Conservation (phyloP, 92 coral and sea anemone genomes). For the Epizoanthus scotinus region DNA sequence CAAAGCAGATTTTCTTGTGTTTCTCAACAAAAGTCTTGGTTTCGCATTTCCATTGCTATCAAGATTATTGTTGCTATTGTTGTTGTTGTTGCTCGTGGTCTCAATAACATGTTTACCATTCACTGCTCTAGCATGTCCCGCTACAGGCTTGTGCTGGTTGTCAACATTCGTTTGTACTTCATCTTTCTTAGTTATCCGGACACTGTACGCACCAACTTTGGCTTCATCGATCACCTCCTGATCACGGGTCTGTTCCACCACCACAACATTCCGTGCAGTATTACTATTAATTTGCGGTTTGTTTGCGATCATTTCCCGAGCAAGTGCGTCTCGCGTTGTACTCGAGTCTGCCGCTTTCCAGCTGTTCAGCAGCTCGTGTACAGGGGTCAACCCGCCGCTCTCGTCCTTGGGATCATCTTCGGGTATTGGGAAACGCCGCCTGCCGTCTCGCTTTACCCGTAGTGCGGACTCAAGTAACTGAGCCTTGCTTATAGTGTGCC, state of each 20-base stretch:
- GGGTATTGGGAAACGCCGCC: slow-evolving; percentile 8
- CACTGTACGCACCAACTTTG: neutral
- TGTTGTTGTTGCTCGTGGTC: neutral
- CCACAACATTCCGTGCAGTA: neutral
- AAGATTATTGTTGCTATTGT: neutral
- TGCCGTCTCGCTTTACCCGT: slow-evolving; percentile 55
- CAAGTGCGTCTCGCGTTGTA: slow-evolving; percentile 40
- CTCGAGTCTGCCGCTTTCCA: slow-evolving; percentile 36
- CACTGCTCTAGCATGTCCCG: neutral
- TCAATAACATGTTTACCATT: neutral
- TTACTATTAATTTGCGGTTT: slow-evolving; percentile 19
- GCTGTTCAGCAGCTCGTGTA: slow-evolving; percentile 35
- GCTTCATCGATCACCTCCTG: slow-evolving; percentile 1
- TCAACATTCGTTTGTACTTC: neutral
- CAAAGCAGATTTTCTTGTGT: neutral
- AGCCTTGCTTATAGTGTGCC: slow-evolving; percentile 81
- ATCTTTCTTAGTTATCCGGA: slow-evolving; percentile 10
- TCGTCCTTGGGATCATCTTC: slow-evolving; percentile 21
- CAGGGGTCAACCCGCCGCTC: slow-evolving; percentile 38
- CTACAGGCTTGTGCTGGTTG: neutral
- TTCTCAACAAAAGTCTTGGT: slow-evolving; percentile 25
- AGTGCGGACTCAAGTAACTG: slow-evolving; percentile 82
- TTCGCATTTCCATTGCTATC: slow-evolving; percentile 18
- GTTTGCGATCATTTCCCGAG: slow-evolving; percentile 40
- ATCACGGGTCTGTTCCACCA: slow-evolving; percentile 7